Conservation (phyloP, 1,140 invertebrate species). For the Sesamia nonagrioides region DNA sequence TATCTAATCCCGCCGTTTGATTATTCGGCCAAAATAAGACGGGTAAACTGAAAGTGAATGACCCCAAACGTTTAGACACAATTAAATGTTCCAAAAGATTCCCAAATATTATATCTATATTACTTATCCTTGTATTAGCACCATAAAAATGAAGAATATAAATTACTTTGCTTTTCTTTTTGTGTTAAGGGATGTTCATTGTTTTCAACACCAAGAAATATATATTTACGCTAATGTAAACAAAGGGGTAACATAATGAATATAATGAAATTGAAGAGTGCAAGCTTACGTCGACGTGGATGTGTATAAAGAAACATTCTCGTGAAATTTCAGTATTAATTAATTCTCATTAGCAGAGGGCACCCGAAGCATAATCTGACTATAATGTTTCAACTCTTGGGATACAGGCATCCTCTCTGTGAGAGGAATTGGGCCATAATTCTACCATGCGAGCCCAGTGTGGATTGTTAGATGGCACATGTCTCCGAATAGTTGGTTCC, state of each 20-base stretch:
- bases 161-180: not conserved
- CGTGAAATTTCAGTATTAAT: too few species aligned
- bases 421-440: too few species aligned
- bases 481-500: too few species aligned
- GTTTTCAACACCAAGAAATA: not conserved
- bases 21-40: conserved; percentile 20
- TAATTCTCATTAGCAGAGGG: too few species aligned
- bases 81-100: not conserved
- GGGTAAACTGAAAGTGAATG: not conserved
- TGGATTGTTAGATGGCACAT: too few species aligned
- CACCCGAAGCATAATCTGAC: too few species aligned
- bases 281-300: not conserved
- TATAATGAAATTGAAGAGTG: conserved; percentile 1
- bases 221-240: not conserved
- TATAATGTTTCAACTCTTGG: too few species aligned
- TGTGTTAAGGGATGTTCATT: not conserved
- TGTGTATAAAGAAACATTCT: too few species aligned
- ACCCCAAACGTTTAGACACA: not conserved
- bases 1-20: conserved; percentile 1
- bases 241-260: not conserved
- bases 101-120: not conserved
- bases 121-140: too few species aligned
- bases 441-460: too few species aligned
- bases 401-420: too few species aligned
- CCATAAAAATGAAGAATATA: too few species aligned